Base-by-base conservation (phyloP, 2,797 vertebrate species). In the Phylloscopus collybita region DNA sequence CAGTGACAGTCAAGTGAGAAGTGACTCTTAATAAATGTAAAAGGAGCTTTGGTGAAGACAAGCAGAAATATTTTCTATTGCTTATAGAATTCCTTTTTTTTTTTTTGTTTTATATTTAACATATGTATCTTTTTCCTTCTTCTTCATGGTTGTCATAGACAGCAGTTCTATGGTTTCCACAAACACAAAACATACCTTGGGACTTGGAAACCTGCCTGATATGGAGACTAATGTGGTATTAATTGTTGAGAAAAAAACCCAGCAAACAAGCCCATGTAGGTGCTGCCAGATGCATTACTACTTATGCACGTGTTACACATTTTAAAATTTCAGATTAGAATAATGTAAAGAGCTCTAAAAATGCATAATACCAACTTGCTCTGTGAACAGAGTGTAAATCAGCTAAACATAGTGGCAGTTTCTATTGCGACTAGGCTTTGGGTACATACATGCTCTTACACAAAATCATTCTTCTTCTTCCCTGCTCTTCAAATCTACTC, bases 1-100 rank as follows among this genome's bases (percentile, higher is more conserved):
- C 56, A 73, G 57, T 78, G 83, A 51, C 40, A 91, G 45, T 75
- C 38, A 96, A 94, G 49, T 61, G 79, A 73, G 67, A 90, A 94
- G 80, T 95, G 65, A 36, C 76, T 96, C 84, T 61, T 51, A 79
- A 69, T 5, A 57, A 71, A 69, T n/a, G 65, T 79, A 90, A 62
- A 51, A 64, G 44, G 19, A 91, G 18, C 6, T 95, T 78, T 89
- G 57, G 32, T 75, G 71, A 86, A 93, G 38, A 49, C 34, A 76
- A 86, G 72, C 11, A 86, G 42, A 85, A 85, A 44, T 11, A 27
- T 34, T 19, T 75, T 70, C 32, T 6, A 38, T 20, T 49, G 26
- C 16, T 76, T 36, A 69, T 11, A 62, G 56, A 81, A 49, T 25
- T 29, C 32, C 13, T 36, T 71, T 13, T n/a, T 81, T 13, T n/a